Evolutionary conservation across 2,113 vertebrate species (phyloP).

Genomic region (Saccopteryx bilineata): DNA sequence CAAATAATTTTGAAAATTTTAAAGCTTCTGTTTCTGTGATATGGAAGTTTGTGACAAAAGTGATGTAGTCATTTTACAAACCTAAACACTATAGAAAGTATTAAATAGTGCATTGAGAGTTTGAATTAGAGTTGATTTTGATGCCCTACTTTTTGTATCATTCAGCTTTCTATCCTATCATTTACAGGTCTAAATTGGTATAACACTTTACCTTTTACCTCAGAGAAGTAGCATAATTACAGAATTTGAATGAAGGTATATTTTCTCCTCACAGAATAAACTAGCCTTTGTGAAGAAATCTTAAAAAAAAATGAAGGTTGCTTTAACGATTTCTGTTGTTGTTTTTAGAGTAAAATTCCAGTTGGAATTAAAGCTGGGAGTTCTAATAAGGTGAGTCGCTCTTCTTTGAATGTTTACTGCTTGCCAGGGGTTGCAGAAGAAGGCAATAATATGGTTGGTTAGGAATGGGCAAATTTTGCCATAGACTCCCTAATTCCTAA

Average conservation of each 20-base stretch:
- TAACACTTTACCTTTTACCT: not conserved
- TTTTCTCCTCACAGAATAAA: not conserved
- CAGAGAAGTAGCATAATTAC: not conserved
- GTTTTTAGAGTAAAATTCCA: constrained; percentile 94
- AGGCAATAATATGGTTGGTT: not conserved
- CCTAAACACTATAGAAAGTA: not conserved
- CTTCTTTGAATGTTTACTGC: constrained; percentile 32
- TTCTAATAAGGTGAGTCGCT: constrained; percentile 94
- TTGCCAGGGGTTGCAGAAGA: not conserved
- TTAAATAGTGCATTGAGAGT: not conserved
- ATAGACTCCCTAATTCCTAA: not conserved
- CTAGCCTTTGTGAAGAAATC: constrained; percentile 27
- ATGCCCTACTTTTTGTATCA: not conserved
- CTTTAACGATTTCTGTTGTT: constrained; percentile 27
- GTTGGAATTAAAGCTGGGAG: constrained; percentile 97
- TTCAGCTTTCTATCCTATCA: not conserved
- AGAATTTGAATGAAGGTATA: not conserved
- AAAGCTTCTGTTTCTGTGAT: not conserved
- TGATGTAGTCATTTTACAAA: not conserved
- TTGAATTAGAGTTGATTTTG: constrained; percentile 38
- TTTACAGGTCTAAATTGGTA: constrained; percentile 21
- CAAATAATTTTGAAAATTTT: constrained; percentile 5
- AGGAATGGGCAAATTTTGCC: not conserved
- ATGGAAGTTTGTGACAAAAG: constrained; percentile 42
- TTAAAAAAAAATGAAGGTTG: not conserved